These are phyloP conservation scores for Gallinago solitaria DNA, from an alignment of 2,797 vertebrate genomes.

Conservation along the genomic window DNA sequence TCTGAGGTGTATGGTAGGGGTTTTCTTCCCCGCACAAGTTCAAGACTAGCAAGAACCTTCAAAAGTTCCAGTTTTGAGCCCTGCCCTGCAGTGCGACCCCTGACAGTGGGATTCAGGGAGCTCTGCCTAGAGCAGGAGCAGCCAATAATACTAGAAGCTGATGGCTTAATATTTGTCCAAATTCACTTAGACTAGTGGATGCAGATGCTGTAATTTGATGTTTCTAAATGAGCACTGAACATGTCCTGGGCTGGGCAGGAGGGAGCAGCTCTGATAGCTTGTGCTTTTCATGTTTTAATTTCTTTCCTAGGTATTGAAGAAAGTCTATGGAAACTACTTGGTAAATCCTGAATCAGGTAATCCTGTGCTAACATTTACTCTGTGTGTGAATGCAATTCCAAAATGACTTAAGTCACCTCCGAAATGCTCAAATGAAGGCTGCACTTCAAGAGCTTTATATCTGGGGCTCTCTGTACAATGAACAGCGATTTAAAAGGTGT, in stretches of 20 bases:
- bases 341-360: conserved; percentile 90
- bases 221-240: not conserved
- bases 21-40: not conserved
- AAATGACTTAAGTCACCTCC: not conserved
- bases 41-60: not conserved
- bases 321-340: conserved; percentile 90
- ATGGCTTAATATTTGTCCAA: not conserved
- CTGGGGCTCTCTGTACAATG: not conserved
- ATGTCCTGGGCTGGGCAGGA: not conserved
- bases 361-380: not conserved
- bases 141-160: not conserved
- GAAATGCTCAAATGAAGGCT: not conserved
- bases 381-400: not conserved
- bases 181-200: not conserved
- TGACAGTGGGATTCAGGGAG: not conserved
- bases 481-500: not conserved
- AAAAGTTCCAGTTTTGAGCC: not conserved
- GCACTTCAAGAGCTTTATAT: not conserved
- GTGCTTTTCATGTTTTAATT: conserved; percentile 17
- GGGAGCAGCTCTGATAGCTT: not conserved
- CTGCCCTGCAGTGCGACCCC: not conserved
- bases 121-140: not conserved
- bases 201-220: not conserved
- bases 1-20: not conserved
- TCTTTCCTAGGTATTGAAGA: conserved; percentile 90